Evolutionary conservation across 1,140 invertebrate species (phyloP).

Genomic region (Himalopsyche phryganea): DNA sequence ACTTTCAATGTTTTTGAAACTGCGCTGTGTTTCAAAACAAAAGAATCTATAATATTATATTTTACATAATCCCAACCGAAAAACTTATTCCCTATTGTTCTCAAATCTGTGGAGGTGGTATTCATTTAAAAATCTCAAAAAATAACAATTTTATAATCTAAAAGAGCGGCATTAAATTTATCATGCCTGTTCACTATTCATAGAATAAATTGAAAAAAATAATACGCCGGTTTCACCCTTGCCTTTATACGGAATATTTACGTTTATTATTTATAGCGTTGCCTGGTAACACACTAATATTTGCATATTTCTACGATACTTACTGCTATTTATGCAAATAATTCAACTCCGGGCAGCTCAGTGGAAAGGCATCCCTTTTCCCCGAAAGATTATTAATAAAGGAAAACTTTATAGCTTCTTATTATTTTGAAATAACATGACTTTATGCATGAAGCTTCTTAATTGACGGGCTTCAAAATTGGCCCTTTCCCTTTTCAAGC

Average conservation of each 20-base stretch:
- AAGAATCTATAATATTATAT: too few species aligned
- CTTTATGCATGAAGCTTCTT: too few species aligned
- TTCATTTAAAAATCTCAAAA: not conserved
- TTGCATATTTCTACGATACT: constrained; percentile 29
- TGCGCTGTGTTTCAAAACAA: too few species aligned
- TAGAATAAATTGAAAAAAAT: constrained; percentile 31
- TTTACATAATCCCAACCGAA: too few species aligned
- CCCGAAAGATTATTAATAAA: constrained; percentile 2
- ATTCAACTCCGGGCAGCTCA: constrained; percentile 5
- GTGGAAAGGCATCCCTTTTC: constrained; percentile 14
- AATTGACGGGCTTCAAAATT: too few species aligned
- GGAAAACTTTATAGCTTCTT: not conserved
- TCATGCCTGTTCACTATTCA: constrained; percentile 28
- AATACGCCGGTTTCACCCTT: constrained; percentile 8
- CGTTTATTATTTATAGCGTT: constrained; percentile 27
- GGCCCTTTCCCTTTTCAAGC: too few species aligned
- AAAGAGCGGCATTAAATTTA: constrained; percentile 17
- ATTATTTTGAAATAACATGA: not conserved
- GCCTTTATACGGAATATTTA: constrained; percentile 16
- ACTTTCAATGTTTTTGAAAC: too few species aligned
- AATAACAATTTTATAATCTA: not conserved
- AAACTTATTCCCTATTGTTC: too few species aligned
- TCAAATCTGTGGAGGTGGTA: too few species aligned
- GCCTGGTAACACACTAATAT: constrained; percentile 18
- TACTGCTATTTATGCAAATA: constrained; percentile 29